phyloP scores from a whole-genome alignment of 1,140 invertebrate genomes.

The Drosophila sucinea region DNA sequence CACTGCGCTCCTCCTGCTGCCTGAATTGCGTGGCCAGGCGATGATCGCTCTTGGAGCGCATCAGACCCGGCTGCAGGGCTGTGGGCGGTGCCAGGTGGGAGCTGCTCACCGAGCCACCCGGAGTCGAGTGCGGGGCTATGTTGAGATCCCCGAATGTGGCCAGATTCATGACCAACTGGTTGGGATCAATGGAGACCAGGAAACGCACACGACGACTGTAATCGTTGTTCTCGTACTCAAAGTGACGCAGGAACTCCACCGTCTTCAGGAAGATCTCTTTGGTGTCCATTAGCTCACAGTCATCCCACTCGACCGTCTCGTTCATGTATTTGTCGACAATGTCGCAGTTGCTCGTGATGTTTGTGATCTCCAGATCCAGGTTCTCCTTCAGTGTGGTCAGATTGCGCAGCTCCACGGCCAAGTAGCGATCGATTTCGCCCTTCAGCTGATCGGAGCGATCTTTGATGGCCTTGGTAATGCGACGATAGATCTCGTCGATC shows the following conservation, averaged over 20 bases:
- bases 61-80: slow-evolving; percentile 88
- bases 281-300: slow-evolving; percentile 94
- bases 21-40: slow-evolving; percentile 94
- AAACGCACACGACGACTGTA: slow-evolving; percentile 93
- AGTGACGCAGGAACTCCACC: slow-evolving; percentile 96
- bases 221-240: slow-evolving; percentile 95
- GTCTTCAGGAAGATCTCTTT: slow-evolving; percentile 97
- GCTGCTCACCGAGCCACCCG: slow-evolving; percentile 81
- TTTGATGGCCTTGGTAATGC: slow-evolving; percentile 95
- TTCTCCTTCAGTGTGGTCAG: slow-evolving; percentile 95
- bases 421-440: slow-evolving; percentile 94
- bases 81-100: slow-evolving; percentile 86
- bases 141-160: slow-evolving; percentile 94
- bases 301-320: slow-evolving; percentile 93
- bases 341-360: slow-evolving; percentile 97
- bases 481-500: slow-evolving; percentile 95
- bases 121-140: slow-evolving; percentile 86
- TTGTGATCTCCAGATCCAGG: slow-evolving; percentile 95
- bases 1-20: slow-evolving; percentile 90
- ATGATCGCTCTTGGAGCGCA: slow-evolving; percentile 97
- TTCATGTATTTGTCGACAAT: slow-evolving; percentile 97
- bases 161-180: slow-evolving; percentile 93
- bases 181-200: slow-evolving; percentile 93
- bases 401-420: slow-evolving; percentile 91
- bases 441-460: slow-evolving; percentile 94